These are phyloP conservation scores for Macrocentrus cingulum DNA, from an alignment of 1,140 invertebrate genomes.

Conservation along the genomic window DNA sequence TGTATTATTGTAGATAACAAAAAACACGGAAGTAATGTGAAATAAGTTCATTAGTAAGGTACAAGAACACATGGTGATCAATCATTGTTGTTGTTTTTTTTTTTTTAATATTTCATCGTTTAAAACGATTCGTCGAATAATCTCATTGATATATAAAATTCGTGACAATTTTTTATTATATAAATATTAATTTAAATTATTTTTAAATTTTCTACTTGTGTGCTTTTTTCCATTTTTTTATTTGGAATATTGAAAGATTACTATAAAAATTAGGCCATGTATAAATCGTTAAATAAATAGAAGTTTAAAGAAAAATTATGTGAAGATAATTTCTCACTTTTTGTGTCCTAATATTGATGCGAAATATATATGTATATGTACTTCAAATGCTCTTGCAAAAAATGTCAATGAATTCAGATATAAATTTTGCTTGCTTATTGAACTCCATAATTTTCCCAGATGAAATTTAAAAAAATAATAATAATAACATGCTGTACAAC, in stretches of 20 bases:
- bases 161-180: too few species aligned
- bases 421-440: too few species aligned
- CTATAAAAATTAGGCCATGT: background rate
- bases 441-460: too few species aligned
- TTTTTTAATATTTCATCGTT: slow-evolving; percentile 7
- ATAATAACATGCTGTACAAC: slow-evolving; percentile 7
- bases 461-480: too few species aligned
- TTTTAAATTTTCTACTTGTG: background rate
- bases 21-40: background rate
- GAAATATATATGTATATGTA: too few species aligned
- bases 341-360: too few species aligned
- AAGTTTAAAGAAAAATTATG: slow-evolving; percentile 6
- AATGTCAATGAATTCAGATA: too few species aligned
- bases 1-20: slow-evolving; percentile 7
- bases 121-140: slow-evolving; percentile 29
- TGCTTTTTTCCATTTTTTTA: background rate
- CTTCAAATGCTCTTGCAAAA: too few species aligned
- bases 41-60: slow-evolving; percentile 47
- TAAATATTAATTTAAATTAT: too few species aligned
- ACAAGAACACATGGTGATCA: slow-evolving; percentile 58
- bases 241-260: background rate
- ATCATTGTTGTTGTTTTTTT: slow-evolving; percentile 15
- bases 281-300: slow-evolving; percentile 1
- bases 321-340: background rate
- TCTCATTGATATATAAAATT: background rate